Base-by-base conservation (phyloP, 2,113 vertebrate species). In the Morone saxatilis region DNA sequence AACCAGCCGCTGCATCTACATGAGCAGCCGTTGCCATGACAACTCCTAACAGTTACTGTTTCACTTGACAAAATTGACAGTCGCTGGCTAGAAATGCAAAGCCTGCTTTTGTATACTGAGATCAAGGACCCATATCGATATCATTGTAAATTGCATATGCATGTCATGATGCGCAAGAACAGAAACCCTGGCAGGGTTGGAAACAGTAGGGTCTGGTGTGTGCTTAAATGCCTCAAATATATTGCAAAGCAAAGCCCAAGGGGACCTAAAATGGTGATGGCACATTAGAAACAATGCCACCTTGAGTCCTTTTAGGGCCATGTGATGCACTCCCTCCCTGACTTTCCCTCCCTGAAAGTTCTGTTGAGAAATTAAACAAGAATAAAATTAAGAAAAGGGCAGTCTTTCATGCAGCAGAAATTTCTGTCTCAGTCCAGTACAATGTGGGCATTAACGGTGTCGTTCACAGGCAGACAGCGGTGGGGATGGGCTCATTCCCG, bases 401-500 rank as follows among this genome's bases (percentile, higher is more conserved):
- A 38, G 40, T 50, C 62, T 59, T 57, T 63, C 31, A 5, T 13
- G 2, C n/a, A 67, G 60, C 9, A 43, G 17, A 78, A 36, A 20
- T 38, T 25, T 71, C 54, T 53, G 77, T 71, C 66, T 62, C 22
- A 11, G 22, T 77, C 67, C 7, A 61, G 65, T 48, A 84, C 85
- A 84, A 50, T 62, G 69, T 50, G 72, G 54, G 68, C 84, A 80
- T 84, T 87, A 82, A 89, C 50, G 38, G 86, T 86, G 76, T 85
- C 71, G 70, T 76, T 88, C 81, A 76, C 80, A 59, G 62, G 78
- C 87, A 88, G 88, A 89, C 84, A 57, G 85, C 57, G 82, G 81
- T 13, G 7, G 79, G 80, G 87, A 88, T 51, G 80, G 78, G 50
- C 86, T 77, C 72, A 74, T 88, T 92, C 86, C 91, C 73, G 86